Evolutionary conservation across 2,113 vertebrate genomes (phyloP).

Genomic region (Anarhynchus alexandrinus): DNA sequence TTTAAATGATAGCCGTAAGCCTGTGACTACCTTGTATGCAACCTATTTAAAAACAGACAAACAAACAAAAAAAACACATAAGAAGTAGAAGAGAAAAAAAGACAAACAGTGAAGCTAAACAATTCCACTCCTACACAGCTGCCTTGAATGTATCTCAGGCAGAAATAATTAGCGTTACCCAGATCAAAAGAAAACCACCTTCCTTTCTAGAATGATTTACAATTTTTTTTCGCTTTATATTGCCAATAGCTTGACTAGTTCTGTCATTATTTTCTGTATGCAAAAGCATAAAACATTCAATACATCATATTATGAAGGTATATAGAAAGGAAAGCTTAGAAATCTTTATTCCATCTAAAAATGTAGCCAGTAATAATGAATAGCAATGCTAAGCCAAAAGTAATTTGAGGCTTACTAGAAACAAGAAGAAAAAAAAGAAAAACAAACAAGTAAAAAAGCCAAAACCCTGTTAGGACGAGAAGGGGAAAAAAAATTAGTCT

Average conservation of each 20-base stretch:
- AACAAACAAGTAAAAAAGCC: not conserved
- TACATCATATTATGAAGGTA: not conserved
- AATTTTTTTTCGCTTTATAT: not conserved
- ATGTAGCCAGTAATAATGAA: not conserved
- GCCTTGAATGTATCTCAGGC: not conserved
- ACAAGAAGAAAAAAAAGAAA: not conserved
- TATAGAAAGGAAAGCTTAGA: not conserved
- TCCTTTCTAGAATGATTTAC: not conserved
- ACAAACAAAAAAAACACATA: not conserved
- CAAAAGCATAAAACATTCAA: not conserved
- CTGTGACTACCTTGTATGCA: not conserved
- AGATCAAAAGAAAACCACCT: conserved; percentile 32
- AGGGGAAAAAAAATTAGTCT: not conserved
- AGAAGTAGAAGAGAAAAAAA: not conserved
- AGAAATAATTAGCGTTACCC: conserved; percentile 13
- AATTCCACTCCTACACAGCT: not conserved
- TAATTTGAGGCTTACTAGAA: not conserved
- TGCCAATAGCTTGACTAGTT: not conserved
- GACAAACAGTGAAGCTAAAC: not conserved
- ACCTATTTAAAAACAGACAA: not conserved
- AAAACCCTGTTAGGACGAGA: not conserved
- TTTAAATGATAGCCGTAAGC: not conserved
- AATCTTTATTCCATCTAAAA: not conserved
- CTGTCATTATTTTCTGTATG: not conserved
- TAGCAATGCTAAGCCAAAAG: not conserved